Percentiles rank a stretch among this genome's conserved stretches.
These are phyloP conservation scores for Ammodytes dubius DNA, from an alignment of 2,113 vertebrate genomes.

Conservation along the genomic window DNA sequence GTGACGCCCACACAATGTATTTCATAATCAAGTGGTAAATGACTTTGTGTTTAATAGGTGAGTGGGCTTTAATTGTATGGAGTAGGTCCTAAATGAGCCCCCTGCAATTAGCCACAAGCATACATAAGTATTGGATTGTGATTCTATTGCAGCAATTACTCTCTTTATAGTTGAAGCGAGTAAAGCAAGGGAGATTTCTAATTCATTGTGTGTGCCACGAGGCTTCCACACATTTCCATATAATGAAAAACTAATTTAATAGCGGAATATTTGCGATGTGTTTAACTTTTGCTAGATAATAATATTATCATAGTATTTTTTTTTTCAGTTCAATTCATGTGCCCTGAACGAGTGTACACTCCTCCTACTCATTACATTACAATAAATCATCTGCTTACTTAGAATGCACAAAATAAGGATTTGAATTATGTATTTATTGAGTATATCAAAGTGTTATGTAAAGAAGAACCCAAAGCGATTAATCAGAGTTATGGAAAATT, in stretches of 20 bases:
- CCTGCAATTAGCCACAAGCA: constrained; percentile 36
- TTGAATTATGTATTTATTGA: background rate
- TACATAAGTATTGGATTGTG: constrained; percentile 4
- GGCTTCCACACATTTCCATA: background rate
- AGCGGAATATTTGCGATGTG: background rate
- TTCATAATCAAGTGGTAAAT: background rate
- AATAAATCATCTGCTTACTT: background rate
- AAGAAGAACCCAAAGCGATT: background rate
- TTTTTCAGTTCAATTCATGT: background rate
- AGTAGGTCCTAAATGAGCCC: background rate
- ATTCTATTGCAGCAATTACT: constrained; percentile 15
- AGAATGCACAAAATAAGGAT: background rate
- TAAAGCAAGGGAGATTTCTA: background rate
- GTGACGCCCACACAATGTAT: background rate
- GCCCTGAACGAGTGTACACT: background rate
- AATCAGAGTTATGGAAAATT: constrained; percentile 1
- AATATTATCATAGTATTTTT: no score
- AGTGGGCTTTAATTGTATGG: constrained; percentile 16
- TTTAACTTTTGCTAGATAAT: background rate
- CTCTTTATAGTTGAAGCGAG: constrained; percentile 3
- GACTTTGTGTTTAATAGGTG: constrained; percentile 17
- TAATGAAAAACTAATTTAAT: background rate
- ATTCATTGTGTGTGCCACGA: background rate
- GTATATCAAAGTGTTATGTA: background rate
- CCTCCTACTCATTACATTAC: background rate